Evolutionary conservation across 2,797 vertebrate species (phyloP), one percentile per base, ranked within the genome.

Genomic region (Pogonophryne albipinna): DNA sequence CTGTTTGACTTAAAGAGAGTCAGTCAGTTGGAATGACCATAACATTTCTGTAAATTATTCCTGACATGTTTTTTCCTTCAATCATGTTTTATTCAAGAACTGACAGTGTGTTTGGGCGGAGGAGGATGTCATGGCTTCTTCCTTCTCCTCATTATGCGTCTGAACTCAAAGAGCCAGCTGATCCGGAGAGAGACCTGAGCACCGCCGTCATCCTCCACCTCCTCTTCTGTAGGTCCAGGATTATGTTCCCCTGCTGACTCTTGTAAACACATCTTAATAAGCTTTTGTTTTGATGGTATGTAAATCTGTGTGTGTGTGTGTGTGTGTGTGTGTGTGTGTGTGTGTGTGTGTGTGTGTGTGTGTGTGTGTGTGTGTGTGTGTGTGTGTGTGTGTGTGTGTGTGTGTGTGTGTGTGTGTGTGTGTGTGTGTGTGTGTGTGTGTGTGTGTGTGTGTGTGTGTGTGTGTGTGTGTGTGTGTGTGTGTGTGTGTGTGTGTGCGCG

Each of bases 181-280:
- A 3, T 61, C 61, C 65, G 4, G 93, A 97, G 76, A 91, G 93
- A 64, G 77, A 92, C 58, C 57, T 96, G 66, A 93, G 94, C 83
- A 77, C 90, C 0, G 90, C 89, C 16, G 91, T 98, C 85, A 93
- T 95, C 56, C 91, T 95, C 66, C 97, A 98, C 42, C 84, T 94
- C 6, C 87, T 96, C 76, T 87, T 89, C 84, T 94, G 92, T 94
- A 79, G 71, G 90, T 89, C 76, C 47, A 56, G 71, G 78, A 71
- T 85, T 80, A 66, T 66, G 8, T 67, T 61, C 51, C 68, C 44
- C 67, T 65, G 19, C 71, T 66, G 52, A 68, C 58, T 83, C 6
- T 9, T 38, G 10, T 79, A 66, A 78, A 77, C 67, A 9, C 31
- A 46, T 74, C 16, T 64, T 65, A 53, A 60, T 49, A 67, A 74